Percentiles rank a stretch among this genome's conserved stretches.
phyloP scores from a whole-genome alignment of 2,888 invertebrate species.

The Eurytoma californica region DNA sequence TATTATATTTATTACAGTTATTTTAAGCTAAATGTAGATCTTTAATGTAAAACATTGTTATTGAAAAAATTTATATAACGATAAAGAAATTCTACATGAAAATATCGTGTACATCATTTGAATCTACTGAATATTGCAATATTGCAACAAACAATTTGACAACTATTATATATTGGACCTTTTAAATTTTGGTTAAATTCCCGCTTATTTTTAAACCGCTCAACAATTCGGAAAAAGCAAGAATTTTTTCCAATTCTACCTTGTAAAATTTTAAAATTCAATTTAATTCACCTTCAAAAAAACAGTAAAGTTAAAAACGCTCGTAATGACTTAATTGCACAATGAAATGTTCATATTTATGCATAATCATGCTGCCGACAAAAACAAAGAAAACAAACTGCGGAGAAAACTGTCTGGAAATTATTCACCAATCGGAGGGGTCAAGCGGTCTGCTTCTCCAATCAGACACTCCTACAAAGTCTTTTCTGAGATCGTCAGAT shows the following conservation, averaged over 20 bases:
- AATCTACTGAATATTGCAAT: too few relatives aligned
- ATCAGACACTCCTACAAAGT: constrained; percentile 1
- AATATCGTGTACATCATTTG: too few relatives aligned
- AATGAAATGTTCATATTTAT: constrained; percentile 1
- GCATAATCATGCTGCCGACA: constrained; percentile 13
- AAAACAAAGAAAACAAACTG: constrained; percentile 14
- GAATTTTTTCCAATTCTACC: too few relatives aligned
- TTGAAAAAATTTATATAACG: too few relatives aligned
- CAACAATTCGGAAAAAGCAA: not conserved
- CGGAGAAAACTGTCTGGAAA: not conserved
- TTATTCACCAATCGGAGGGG: not conserved
- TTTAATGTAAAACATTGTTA: too few relatives aligned
- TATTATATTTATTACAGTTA: too few relatives aligned
- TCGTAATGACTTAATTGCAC: not conserved
- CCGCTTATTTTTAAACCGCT: constrained; percentile 1
- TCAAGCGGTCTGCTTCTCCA: not conserved
- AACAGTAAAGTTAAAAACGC: not conserved
- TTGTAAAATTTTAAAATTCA: not conserved
- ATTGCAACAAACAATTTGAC: too few relatives aligned
- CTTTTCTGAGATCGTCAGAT: not conserved
- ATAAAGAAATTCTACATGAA: too few relatives aligned
- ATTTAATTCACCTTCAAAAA: too few relatives aligned
- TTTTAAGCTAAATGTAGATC: too few relatives aligned
- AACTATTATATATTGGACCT: too few relatives aligned
- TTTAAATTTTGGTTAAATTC: not conserved